A percentile compares a stretch with the other conserved stretches of the same genome.
phyloP scores from a whole-genome alignment of 2,113 vertebrate species.

The Tetrao urogallus region DNA sequence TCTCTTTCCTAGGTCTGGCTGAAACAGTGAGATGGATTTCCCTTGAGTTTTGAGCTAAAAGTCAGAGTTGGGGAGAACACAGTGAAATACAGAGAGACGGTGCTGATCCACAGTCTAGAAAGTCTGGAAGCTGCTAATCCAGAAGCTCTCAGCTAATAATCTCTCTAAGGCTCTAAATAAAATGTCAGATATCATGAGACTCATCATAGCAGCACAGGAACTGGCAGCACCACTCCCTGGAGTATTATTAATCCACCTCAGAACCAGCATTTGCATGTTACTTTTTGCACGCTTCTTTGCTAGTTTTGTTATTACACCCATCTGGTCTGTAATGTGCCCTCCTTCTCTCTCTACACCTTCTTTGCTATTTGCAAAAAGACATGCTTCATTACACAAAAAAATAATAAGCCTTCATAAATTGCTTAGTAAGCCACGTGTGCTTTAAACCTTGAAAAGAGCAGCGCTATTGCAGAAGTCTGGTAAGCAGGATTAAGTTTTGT shows the following conservation, averaged over 20 bases:
- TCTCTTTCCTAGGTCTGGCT: neutral
- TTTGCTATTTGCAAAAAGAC: neutral
- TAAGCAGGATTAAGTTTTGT: neutral
- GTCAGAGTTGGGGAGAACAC: neutral
- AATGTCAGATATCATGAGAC: neutral
- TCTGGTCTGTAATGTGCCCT: neutral
- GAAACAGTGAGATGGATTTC: neutral
- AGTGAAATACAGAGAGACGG: neutral
- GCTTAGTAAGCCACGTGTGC: neutral
- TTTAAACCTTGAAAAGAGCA: neutral
- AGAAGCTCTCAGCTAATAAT: constrained; percentile 15
- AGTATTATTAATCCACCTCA: neutral
- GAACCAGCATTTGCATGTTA: neutral
- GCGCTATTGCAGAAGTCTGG: neutral
- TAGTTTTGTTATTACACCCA: neutral
- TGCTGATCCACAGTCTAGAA: neutral
- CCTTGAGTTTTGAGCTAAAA: neutral
- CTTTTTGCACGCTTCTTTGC: neutral
- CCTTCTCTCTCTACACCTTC: neutral
- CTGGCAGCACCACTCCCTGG: neutral
- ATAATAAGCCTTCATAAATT: constrained; percentile 44
- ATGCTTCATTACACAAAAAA: constrained; percentile 13
- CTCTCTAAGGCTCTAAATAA: constrained; percentile 15
- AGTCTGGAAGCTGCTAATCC: neutral
- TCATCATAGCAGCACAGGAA: neutral